Evolutionary conservation across 92 coral and sea anemone species (phyloP), one percentile per base, ranked within the genome.

Genomic region (Plumapathes pennacea): DNA sequence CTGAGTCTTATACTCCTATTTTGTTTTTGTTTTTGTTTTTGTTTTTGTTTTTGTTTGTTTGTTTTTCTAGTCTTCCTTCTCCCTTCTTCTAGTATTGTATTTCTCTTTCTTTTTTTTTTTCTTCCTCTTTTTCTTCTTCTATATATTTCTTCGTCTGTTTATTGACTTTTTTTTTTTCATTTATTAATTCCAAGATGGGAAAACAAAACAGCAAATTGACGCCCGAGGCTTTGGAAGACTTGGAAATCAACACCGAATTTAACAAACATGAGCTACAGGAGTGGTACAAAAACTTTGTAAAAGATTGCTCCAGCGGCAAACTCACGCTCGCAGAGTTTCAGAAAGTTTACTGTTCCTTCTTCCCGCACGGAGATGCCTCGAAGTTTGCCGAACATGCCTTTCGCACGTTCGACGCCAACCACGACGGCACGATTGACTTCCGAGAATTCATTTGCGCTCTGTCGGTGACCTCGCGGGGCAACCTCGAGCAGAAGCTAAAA

Each of bases 371-470:
- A 46, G 97, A 90, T 77, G 97, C 97, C 66, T 77, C 97, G 38
- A 90, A 90, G 78, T 90, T 90, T 50, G 97, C 97, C 23, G 97
- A 90, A 45, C 97, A 90, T 75, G 97, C 86, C 20, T 90, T 90
- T 49, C 97, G 97, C 46, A 90, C 97, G 14, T 90, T 90, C 61
- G 97, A 90, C 60, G 55, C 38, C 10, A 90, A 90, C 67, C 71
- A 66, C 51, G 97, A 90, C 43, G 85, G 85, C 24, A 73, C 96
- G 33, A 91, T 91, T 49, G 97, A 91, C 47, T 91, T 91, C 86
- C 97, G 97, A 37, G 97, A 91, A 62, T 91, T 91, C 62, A 91
- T 91, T 69, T 91, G 97, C 64, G 97, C 97, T 2, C 72, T 91
- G 44, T 91, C 97, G 22, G 97, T 91, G 71, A 91, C 97, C 10